Evolutionary conservation across 2,797 vertebrate species (phyloP).

Genomic region (Mionectes olivaceus): DNA sequence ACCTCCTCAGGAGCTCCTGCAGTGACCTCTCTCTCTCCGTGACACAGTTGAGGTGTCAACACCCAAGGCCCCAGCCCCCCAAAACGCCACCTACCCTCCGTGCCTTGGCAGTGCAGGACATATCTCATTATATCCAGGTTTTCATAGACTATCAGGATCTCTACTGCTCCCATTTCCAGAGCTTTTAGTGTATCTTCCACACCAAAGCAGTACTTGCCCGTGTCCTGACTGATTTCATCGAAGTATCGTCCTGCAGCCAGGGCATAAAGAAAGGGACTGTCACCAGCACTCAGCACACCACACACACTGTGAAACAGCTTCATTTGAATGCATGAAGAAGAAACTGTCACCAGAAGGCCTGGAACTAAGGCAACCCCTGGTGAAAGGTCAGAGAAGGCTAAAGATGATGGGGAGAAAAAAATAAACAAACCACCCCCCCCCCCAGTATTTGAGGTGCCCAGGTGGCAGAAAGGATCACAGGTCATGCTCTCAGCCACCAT

Average conservation of each 20-base stretch:
- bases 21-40: neutral
- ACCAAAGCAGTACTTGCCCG: conserved; percentile 98
- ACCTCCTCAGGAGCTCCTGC: neutral
- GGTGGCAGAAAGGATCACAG: neutral
- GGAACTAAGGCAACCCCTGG: neutral
- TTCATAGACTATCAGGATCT: conserved; percentile 99
- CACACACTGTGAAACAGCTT: neutral
- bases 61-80: neutral
- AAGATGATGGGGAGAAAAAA: neutral
- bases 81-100: conserved; percentile 82
- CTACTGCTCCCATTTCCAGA: conserved; percentile 98
- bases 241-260: conserved; percentile 91
- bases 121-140: conserved; percentile 99
- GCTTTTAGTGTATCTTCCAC: conserved; percentile 99
- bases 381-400: neutral
- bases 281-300: neutral
- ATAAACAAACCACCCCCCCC: fast-evolving
- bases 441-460: neutral
- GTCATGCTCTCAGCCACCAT: neutral
- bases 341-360: neutral
- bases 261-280: neutral
- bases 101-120: conserved; percentile 94
- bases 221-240: conserved; percentile 99
- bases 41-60: neutral
- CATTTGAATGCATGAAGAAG: neutral